Conservation (phyloP, 2,113 vertebrate genomes). For the Amphilophus citrinellus region DNA sequence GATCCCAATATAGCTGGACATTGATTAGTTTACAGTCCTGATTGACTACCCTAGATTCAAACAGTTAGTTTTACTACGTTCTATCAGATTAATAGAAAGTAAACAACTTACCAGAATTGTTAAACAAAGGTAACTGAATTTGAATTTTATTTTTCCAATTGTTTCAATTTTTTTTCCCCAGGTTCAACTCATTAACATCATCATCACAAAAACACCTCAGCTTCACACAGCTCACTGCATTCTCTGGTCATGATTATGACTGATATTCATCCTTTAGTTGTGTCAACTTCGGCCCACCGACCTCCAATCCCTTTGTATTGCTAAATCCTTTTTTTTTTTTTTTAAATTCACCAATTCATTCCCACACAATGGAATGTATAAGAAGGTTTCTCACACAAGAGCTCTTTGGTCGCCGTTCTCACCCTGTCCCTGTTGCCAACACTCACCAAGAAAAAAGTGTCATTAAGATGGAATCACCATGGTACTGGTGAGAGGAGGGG, state of each 20-base stretch:
- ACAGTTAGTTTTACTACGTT: background rate
- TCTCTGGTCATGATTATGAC: slow-evolving; percentile 57
- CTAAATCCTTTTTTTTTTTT: slow-evolving; percentile 43
- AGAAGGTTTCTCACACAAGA: slow-evolving; percentile 1
- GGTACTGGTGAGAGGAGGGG: slow-evolving; percentile 32
- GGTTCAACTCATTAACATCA: background rate
- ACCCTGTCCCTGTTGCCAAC: slow-evolving; percentile 45
- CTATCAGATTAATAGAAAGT: background rate
- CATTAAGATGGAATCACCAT: slow-evolving; percentile 66
- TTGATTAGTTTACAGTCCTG: slow-evolving; percentile 1
- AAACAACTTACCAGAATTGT: slow-evolving; percentile 1
- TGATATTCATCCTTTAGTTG: slow-evolving; percentile 39
- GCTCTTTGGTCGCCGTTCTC: slow-evolving; percentile 48
- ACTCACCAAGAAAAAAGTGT: slow-evolving; percentile 56
- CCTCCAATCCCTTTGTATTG: slow-evolving; percentile 11
- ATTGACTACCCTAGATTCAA: background rate
- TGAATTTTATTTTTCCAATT: background rate
- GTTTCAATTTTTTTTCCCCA: background rate
- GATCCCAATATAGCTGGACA: slow-evolving; percentile 17
- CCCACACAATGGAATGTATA: slow-evolving; percentile 15
- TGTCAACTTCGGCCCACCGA: slow-evolving; percentile 22
- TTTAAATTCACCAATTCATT: slow-evolving; percentile 58
- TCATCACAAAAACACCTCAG: slow-evolving; percentile 30
- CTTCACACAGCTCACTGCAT: slow-evolving; percentile 40
- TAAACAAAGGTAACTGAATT: background rate